Base-by-base conservation (phyloP, 2,113 vertebrate species). In the Carassius carassius region DNA sequence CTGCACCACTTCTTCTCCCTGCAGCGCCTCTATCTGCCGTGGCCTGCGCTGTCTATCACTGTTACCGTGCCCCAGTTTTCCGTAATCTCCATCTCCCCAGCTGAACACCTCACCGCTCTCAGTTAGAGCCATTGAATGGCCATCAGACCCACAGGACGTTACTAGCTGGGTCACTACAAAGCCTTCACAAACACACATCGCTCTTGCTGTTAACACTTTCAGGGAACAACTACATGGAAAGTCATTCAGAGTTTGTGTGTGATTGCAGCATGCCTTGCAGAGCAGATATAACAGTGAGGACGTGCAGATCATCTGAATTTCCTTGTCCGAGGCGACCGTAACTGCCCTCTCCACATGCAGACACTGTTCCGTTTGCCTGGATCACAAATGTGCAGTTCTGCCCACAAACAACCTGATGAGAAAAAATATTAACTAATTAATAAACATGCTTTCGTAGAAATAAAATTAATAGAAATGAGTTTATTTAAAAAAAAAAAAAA, bases 101-200 rank as follows among this genome's bases (percentile, higher is more conserved):
- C 95, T 96, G 92, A 95, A 96, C 54, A 95, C 95, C 86, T 96
- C 95, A 3, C 95, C 95, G 0, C 94, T 95, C 88, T 96, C 95
- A 19, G 94, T 95, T 83, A 96, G 90, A 16, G 94, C 95, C 93
- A 96, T 92, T 0, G 95, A 95, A 90, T 96, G 95, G 83, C 95
- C 95, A 37, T 96, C 95, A 0, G 95, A 96, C 1, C 95, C 95
- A 54, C 94, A 95, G 8, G 95, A 96, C 0, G 95, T 96, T 76
- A 92, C 94, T 89, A 96, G 90, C 74, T 94, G 95, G 35, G 93
- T 95, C 86, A 96, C 95, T 60, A 95, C 94, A 41, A 95, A 96
- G 1, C 95, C 95, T 96, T 88, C 29, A 54, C 14, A 76, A 16
- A 29, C 23, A 81, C 21, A 25, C 13, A 69, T 1, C 10, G 13